phyloP scores from a whole-genome alignment of 2,113 vertebrate genomes.

The Fukomys damarensis region DNA sequence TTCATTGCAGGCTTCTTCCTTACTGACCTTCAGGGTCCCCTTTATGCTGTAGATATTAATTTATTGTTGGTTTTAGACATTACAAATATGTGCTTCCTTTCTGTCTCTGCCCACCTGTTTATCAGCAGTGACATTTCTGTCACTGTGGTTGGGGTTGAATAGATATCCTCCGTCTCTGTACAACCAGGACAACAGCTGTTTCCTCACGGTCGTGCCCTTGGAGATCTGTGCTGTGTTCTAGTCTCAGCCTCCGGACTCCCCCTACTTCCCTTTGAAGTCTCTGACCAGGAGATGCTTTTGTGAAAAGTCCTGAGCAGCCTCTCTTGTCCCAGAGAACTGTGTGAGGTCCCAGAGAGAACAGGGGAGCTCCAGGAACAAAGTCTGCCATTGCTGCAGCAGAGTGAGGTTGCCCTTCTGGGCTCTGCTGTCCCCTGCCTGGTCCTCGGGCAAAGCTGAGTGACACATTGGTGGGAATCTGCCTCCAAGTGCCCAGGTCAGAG shows the following conservation, averaged over 20 bases:
- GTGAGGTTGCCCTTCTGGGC: not conserved
- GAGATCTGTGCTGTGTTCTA: not conserved
- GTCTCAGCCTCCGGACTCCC: not conserved
- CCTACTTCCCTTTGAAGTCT: not conserved
- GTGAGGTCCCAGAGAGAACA: not conserved
- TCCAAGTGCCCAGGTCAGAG: not conserved
- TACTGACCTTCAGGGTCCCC: not conserved
- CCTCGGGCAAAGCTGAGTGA: not conserved
- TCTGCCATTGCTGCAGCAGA: not conserved
- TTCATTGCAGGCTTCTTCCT: not conserved
- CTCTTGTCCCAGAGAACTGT: not conserved
- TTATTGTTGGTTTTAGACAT: not conserved
- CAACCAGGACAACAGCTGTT: not conserved
- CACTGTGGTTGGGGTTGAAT: not conserved
- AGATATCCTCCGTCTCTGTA: not conserved
- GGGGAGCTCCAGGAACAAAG: not conserved
- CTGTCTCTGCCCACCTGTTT: not conserved
- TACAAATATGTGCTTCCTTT: not conserved
- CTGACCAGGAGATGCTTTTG: not conserved
- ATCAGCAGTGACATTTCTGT: not conserved
- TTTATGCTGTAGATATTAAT: not conserved
- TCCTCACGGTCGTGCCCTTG: not conserved
- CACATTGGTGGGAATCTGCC: not conserved
- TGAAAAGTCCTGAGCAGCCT: not conserved
- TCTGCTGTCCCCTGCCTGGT: not conserved